Conservation (phyloP, 1,140 invertebrate genomes). For the Caenorhabditis remanei region DNA sequence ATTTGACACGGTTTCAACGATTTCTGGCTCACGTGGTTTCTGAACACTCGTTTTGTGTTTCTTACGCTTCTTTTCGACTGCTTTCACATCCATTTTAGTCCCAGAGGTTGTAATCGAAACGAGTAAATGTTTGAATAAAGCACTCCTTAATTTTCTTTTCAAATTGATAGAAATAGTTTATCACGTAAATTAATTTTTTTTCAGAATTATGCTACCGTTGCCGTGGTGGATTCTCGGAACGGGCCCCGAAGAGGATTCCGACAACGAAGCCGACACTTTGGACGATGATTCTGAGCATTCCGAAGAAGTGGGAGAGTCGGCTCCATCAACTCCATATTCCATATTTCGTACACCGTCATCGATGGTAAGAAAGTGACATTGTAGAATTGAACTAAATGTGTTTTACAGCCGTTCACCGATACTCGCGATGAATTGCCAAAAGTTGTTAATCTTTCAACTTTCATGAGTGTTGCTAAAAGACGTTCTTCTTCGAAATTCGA, state of each 20-base stretch:
- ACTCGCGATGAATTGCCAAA: conserved; percentile 9
- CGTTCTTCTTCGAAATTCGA: background rate
- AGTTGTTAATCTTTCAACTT: background rate
- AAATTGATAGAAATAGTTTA: background rate
- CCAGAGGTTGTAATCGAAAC: background rate
- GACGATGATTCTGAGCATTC: background rate
- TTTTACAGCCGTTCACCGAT: conserved; percentile 12
- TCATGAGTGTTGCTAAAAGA: conserved; percentile 18
- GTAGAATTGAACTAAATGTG: background rate
- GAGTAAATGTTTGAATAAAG: background rate
- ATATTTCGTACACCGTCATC: conserved; percentile 5
- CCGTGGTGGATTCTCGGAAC: conserved; percentile 43
- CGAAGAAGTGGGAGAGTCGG: background rate
- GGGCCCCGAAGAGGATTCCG: conserved; percentile 7
- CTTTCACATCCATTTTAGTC: conserved; percentile 1
- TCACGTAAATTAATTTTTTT: background rate
- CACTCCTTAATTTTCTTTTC: background rate
- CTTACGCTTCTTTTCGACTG: background rate
- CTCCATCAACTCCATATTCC: background rate
- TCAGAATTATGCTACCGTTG: background rate
- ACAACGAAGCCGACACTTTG: background rate
- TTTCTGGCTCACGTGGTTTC: background rate
- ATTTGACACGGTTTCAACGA: background rate
- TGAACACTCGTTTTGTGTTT: background rate
- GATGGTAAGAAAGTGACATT: background rate